Conservation (phyloP, 2,888 invertebrate genomes). For the Acleris sparsana region DNA sequence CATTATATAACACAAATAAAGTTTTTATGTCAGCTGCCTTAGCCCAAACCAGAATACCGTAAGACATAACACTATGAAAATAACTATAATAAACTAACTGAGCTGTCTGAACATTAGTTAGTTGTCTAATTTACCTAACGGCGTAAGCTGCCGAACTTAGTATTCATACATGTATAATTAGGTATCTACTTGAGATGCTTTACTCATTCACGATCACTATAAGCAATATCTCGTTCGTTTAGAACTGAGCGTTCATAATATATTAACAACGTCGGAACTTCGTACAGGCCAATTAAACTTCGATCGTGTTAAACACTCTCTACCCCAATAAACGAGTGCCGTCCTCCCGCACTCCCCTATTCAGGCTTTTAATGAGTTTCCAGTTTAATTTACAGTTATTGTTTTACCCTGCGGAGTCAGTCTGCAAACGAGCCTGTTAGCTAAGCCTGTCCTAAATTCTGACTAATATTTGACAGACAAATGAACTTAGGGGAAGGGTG, state of each 20-base stretch:
- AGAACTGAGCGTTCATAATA: conserved; percentile 39
- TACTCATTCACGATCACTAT: conserved; percentile 21
- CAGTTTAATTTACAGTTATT: conserved; percentile 78
- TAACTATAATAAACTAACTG: no score
- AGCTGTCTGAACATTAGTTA: no score
- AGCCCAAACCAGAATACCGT: no score
- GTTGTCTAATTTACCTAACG: no score
- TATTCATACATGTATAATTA: not conserved
- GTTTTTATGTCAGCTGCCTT: no score
- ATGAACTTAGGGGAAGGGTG: conserved; percentile 31
- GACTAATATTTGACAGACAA: conserved; percentile 34
- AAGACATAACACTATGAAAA: no score
- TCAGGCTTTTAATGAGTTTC: conserved; percentile 75
- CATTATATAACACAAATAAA: no score
- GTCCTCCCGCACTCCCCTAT: conserved; percentile 49
- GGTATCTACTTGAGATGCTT: conserved; percentile 6
- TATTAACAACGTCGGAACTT: conserved; percentile 51
- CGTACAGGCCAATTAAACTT: conserved; percentile 66
- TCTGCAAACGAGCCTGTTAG: conserved; percentile 50
- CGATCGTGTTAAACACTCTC: conserved; percentile 64
- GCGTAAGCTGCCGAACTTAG: no score
- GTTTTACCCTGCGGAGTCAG: conserved; percentile 69
- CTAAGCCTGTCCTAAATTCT: conserved; percentile 33
- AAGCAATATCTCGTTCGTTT: conserved; percentile 34
- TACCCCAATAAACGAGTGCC: conserved; percentile 45